These are phyloP conservation scores for Pilophorus perplexus DNA, from an alignment of 2,888 invertebrate genomes.

Conservation along the genomic window DNA sequence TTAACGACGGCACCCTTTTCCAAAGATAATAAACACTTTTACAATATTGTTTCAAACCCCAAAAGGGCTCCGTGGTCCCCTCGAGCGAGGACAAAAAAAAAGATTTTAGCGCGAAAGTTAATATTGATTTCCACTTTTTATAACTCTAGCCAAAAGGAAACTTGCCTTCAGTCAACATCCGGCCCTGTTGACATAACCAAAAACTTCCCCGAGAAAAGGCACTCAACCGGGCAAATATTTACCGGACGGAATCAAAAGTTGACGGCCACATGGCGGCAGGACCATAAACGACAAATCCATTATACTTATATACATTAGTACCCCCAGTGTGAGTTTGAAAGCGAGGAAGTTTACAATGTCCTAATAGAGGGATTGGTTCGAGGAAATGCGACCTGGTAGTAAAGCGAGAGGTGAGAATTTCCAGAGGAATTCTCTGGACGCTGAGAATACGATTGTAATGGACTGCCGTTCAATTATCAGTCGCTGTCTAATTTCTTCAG, in stretches of 20 bases:
- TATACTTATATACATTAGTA: too few relatives aligned
- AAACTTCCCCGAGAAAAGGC: constrained; percentile 33
- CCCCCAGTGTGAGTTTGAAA: too few relatives aligned
- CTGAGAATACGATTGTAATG: too few relatives aligned
- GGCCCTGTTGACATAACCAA: constrained; percentile 31
- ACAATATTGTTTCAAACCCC: constrained; percentile 23
- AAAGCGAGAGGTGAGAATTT: too few relatives aligned
- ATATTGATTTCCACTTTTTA: constrained; percentile 37
- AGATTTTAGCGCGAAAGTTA: constrained; percentile 36
- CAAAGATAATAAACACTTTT: constrained; percentile 23
- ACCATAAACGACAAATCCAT: too few relatives aligned
- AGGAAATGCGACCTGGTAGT: too few relatives aligned
- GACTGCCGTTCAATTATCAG: too few relatives aligned
- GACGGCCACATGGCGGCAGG: too few relatives aligned
- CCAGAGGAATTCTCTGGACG: too few relatives aligned
- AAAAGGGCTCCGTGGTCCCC: neutral
- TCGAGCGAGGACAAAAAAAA: neutral
- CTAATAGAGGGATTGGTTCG: too few relatives aligned
- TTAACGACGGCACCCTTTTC: constrained; percentile 1
- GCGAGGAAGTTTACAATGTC: too few relatives aligned
- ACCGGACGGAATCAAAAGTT: constrained; percentile 5
- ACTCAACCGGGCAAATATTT: constrained; percentile 29
- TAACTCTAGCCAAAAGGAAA: constrained; percentile 37
- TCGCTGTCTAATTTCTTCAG: too few relatives aligned
- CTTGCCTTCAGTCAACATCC: constrained; percentile 34